Evolutionary conservation across 2,113 vertebrate species (phyloP), one percentile per base, ranked within the genome.

Genomic region (Nipponia nippon): DNA sequence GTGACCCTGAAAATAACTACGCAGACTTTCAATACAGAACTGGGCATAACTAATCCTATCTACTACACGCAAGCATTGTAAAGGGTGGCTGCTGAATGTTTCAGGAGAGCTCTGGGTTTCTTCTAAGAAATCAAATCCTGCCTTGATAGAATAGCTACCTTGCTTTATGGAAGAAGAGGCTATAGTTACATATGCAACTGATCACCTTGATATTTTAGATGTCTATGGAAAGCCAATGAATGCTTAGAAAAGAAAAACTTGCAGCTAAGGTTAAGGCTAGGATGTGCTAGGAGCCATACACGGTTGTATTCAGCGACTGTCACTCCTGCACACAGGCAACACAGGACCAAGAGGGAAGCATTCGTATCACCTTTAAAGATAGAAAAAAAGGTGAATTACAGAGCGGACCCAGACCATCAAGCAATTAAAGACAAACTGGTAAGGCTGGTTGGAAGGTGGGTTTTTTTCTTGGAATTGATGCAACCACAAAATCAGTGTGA

Each of bases 251-350:
- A 85, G 10, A 38, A 53, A 53, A 53, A 2, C 18, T 30, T 21
- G 20, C 40, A 47, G 53, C 32, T 29, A 13, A 36, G 44, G 25
- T 18, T n/a, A 20, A 30, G 59, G 32, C 13, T 12, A 15, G 16
- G 40, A 36, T 10, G 11, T 36, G 30, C 38, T 20, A n/a, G 63
- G 58, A 66, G 23, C 27, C n/a, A 15, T 2, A 19, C 16, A 1
- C 0, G 0, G 36, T 8, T 13, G 15, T 36, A 20, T 32, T 18
- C 0, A 0, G n/a, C 16, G n/a, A 38, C 18, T 1, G 0, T 49
- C n/a, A 13, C 38, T 29, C 21, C 29, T 17, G 38, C 4, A 1
- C 12, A 13, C 19, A 30, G 18, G 32, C 36, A 61, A 22, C 18
- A 17, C 19, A 14, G 56, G 23, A 30, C 30, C 10, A 2, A 40